Base-by-base conservation (phyloP, 2,113 vertebrate species). In the Pomatostomus ruficeps region DNA sequence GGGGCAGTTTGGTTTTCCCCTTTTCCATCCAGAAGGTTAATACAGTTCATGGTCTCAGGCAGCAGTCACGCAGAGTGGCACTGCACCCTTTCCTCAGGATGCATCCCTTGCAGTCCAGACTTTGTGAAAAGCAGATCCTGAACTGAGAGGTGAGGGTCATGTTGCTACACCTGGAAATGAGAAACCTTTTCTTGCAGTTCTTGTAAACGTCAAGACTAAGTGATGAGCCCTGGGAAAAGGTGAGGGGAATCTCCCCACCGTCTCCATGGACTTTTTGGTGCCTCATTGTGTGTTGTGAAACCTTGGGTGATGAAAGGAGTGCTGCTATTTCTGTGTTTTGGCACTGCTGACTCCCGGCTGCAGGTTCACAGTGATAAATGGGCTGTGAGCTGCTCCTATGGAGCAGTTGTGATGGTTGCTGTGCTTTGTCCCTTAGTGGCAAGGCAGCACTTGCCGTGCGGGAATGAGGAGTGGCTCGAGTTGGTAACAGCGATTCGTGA, bases 11-110 rank as follows among this genome's bases (percentile, higher is more conserved):
- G 9, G 0, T 58, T 84, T 81, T 55, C 15, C 43, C 36, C 22
- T n/a, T 93, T 79, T 87, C 66, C 54, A 45, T 52, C 10, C 17
- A 46, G 33, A 25, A 96, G 91, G 88, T 95, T 57, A 75, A 49
- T 31, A 6, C 18, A 62, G 87, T 94, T 94, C 68, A 70, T 59
- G 46, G 52, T 93, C 66, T 42, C 61, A 42, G 61, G 46, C 57
- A 74, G 79, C 1, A 10, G 65, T 77, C 91, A 85, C 2, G 8
- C 76, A 70, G 49, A 77, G 88, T 31, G 2, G 61, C 57, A 78
- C 97, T 97, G 94, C 95, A 52, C 95, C 91, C 95, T 98, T 97
- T 98, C 98, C 98, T 97, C 91, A 96, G 98, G 97, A 97, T 97
- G 71, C 89, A 80, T 92, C 89, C 61, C 2, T 1, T 78, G 76